phyloP scores from a whole-genome alignment of 2,113 vertebrate species.

The Barnardius zonarius region DNA sequence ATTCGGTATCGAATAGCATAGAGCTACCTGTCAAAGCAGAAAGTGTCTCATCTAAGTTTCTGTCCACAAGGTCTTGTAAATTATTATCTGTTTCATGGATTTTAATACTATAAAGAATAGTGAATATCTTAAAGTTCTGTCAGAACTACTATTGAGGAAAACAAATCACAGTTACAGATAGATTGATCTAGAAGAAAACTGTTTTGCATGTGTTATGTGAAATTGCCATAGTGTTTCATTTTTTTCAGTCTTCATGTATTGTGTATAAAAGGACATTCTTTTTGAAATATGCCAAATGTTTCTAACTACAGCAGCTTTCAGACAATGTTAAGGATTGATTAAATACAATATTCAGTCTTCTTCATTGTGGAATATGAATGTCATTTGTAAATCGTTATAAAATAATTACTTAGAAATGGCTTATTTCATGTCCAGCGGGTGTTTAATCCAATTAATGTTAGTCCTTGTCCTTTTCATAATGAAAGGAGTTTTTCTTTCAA shows the following conservation, averaged over 20 bases:
- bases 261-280: not conserved
- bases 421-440: not conserved
- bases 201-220: not conserved
- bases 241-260: not conserved
- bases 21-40: constrained; percentile 59
- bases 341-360: not conserved
- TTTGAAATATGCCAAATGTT: not conserved
- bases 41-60: constrained; percentile 45
- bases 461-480: not conserved
- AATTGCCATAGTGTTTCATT: not conserved
- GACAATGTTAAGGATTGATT: not conserved
- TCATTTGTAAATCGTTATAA: not conserved
- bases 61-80: constrained; percentile 21
- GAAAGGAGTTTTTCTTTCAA: not conserved
- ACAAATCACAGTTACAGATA: not conserved
- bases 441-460: not conserved
- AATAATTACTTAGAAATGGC: not conserved
- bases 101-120: not conserved
- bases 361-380: not conserved
- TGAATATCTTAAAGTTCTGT: not conserved
- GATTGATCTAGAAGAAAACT: not conserved
- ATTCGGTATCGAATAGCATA: constrained; percentile 42
- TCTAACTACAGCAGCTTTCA: not conserved
- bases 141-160: not conserved
- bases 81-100: constrained; percentile 30